Base-by-base conservation (phyloP, 2,888 invertebrate species). In the Phrixothrix hirtus region DNA sequence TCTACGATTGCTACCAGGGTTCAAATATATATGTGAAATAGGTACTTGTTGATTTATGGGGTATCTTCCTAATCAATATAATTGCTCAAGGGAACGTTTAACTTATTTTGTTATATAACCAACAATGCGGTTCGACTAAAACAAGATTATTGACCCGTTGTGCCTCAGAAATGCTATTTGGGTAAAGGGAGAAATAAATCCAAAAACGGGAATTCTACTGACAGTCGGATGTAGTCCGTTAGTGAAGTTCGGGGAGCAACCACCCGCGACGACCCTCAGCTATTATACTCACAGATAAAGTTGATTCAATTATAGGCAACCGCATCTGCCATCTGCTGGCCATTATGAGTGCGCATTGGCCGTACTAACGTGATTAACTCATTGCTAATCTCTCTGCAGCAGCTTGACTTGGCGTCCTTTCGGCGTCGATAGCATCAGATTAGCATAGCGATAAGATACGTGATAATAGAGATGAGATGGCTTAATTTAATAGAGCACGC, bases 301-400 rank as follows among this genome's bases (percentile, higher is more conserved):
- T 74, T 72, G 74, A 75, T 75, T 75, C 75, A 75, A 76, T 76
- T 76, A 76, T 72, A 72, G 72, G 70, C 68, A 65, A 75, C 74
- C 75, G 73, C 76, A 75, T 75, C 75, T 75, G 74, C 75, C 76
- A 75, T 75, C 75, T 75, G 75, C 73, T 72, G 72, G 73, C 74
- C 67, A 73, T 74, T 74, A 74, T 74, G 68, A 67, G 70, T 68
- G 72, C 68, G 69, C 72, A 71, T 71, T 64, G 71, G 67, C 70
- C 70, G 68, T 68, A 62, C 65, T 74, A 73, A 73, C 70, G 71
- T 72, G 75, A 75, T 75, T 75, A 75, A 69, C 68, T 68, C 68
- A 57, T 66, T 67, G 72, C 74, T 75, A 74, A 74, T 74, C 74
- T 74, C 67, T 65, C 63, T 56, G 59, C 62, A 61, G 62, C 65